These are phyloP conservation scores for Enteromius radiatus DNA, from an alignment of 2,797 vertebrate genomes.

Conservation along the genomic window DNA sequence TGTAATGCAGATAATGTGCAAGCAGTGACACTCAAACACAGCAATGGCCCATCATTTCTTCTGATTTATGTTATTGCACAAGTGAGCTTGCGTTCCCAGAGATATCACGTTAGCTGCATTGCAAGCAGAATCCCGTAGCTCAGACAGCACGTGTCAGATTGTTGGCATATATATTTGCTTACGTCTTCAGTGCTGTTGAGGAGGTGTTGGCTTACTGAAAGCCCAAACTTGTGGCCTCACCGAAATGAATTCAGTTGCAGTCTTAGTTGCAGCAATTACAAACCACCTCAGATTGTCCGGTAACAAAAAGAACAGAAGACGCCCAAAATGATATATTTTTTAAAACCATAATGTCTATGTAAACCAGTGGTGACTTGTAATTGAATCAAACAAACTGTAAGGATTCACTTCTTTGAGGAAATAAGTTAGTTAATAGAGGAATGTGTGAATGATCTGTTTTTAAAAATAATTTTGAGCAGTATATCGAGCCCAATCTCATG, in stretches of 20 bases:
- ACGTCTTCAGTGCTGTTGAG: conserved; percentile 24
- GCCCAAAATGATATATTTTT: background rate
- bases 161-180: conserved; percentile 21
- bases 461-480: background rate
- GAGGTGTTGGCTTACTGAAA: conserved; percentile 32
- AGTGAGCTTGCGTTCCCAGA: conserved; percentile 16
- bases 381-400: background rate
- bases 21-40: conserved; percentile 8
- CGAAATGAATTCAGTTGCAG: conserved; percentile 17
- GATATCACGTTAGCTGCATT: conserved; percentile 37
- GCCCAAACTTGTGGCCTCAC: conserved; percentile 17
- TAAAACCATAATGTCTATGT: background rate
- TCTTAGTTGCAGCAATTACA: conserved; percentile 9
- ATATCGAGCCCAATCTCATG: no score
- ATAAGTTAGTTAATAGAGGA: background rate
- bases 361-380: background rate
- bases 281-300: background rate
- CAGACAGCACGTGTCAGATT: conserved; percentile 33
- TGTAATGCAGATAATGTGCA: conserved; percentile 38
- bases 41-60: conserved; percentile 13
- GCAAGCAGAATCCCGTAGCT: conserved; percentile 37
- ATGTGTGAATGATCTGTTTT: background rate
- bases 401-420: background rate
- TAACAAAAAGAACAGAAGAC: background rate
- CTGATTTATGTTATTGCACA: conserved; percentile 42